Evolutionary conservation across 2,797 vertebrate genomes (phyloP).

Genomic region (Eleutherodactylus coqui): DNA sequence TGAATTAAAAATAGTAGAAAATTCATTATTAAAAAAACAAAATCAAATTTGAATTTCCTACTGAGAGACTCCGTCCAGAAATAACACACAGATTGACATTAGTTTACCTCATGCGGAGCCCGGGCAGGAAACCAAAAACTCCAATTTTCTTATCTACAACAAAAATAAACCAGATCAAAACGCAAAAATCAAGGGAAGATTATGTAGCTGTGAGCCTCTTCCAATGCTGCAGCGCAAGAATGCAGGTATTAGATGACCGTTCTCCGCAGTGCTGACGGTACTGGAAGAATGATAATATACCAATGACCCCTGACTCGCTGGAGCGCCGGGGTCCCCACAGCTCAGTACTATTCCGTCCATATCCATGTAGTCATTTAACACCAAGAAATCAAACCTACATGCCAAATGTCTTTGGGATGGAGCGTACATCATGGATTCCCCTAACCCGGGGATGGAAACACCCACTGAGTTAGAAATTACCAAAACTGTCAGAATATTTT

Average conservation of each 20-base stretch:
- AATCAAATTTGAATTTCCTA: slow-evolving; percentile 37
- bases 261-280: not conserved
- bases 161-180: slow-evolving; percentile 55
- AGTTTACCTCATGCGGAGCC: slow-evolving; percentile 28
- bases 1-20: slow-evolving; percentile 26
- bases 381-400: not conserved
- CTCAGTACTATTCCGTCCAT: not conserved
- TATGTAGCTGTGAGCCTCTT: not conserved
- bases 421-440: not conserved
- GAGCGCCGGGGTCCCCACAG: not conserved
- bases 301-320: not conserved
- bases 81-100: slow-evolving; percentile 51
- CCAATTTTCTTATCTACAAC: slow-evolving; percentile 51
- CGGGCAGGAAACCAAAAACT: slow-evolving; percentile 40
- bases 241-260: not conserved
- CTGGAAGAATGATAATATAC: not conserved
- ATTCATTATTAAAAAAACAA: slow-evolving; percentile 30
- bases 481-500: too few species aligned
- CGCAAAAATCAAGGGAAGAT: slow-evolving; percentile 6
- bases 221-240: not conserved
- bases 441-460: too few species aligned
- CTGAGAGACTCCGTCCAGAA: slow-evolving; percentile 45
- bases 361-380: not conserved
- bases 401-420: not conserved
- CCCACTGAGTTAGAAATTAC: too few species aligned